Percentiles rank a stretch among this genome's conserved stretches.
These are phyloP conservation scores for Epinotia brunnichana DNA, from an alignment of 2,888 invertebrate species.

Conservation along the genomic window DNA sequence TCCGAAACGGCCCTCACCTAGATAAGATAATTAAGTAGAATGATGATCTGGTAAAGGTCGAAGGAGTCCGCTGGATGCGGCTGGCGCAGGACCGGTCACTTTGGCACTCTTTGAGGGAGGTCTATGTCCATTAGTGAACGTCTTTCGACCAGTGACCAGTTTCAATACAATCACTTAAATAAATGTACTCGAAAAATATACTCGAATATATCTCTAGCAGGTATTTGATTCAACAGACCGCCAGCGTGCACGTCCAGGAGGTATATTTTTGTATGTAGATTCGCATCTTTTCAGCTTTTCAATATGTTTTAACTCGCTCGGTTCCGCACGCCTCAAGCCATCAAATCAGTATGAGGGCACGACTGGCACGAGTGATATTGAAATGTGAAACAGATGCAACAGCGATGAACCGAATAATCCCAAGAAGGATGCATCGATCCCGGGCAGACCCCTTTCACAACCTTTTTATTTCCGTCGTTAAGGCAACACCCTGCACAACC, in stretches of 20 bases:
- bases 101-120: too few species aligned
- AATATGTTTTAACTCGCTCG: neutral
- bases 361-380: neutral
- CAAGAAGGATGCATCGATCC: constrained; percentile 26
- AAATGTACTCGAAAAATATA: too few species aligned
- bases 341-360: neutral
- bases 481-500: constrained; percentile 25
- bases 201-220: too few species aligned
- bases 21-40: too few species aligned
- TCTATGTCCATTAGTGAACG: too few species aligned
- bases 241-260: neutral
- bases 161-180: too few species aligned
- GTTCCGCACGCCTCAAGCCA: neutral
- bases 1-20: too few species aligned
- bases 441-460: constrained; percentile 19
- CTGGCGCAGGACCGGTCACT: too few species aligned
- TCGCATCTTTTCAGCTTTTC: neutral
- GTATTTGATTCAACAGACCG: too few species aligned
- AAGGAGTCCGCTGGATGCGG: too few species aligned
- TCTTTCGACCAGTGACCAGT: too few species aligned
- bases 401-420: neutral
- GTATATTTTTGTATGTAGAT: neutral
- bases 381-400: neutral
- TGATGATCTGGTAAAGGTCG: too few species aligned
- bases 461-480: constrained; percentile 28